Percentiles rank a stretch among this genome's conserved stretches.
Conservation (phyloP, 2,888 invertebrate genomes). For the Tubulanus polymorphus region DNA sequence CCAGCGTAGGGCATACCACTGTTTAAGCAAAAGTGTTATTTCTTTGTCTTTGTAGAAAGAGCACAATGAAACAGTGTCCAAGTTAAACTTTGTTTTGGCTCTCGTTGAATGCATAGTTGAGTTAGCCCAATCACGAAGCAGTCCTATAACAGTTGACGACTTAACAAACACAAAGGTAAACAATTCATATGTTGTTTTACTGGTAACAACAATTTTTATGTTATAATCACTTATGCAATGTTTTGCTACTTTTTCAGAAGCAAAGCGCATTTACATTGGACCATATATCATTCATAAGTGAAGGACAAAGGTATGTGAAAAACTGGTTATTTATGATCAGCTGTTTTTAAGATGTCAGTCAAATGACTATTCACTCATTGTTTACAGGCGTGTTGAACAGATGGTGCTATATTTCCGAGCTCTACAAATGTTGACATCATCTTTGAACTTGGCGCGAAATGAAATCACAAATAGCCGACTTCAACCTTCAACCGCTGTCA, state of each 20-base stretch:
- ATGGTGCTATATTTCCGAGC: conserved; percentile 84
- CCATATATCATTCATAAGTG: conserved; percentile 18
- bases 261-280: conserved; percentile 11
- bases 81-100: conserved; percentile 93
- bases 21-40: background rate
- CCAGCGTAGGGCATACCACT: background rate
- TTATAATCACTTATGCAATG: background rate
- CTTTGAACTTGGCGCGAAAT: conserved; percentile 77
- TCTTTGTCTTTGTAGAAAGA: conserved; percentile 64
- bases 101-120: conserved; percentile 92
- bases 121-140: conserved; percentile 56
- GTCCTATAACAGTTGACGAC: conserved; percentile 31
- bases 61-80: conserved; percentile 94
- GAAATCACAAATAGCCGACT: conserved; percentile 79
- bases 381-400: conserved; percentile 65
- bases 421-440: conserved; percentile 91
- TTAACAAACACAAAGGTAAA: background rate
- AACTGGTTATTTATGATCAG: background rate
- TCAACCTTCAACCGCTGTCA: conserved; percentile 86
- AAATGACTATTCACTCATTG: no score
- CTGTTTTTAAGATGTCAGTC: background rate
- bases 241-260: background rate
- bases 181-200: background rate
- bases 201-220: background rate
- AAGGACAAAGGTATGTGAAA: conserved; percentile 17